These are phyloP conservation scores for Equus przewalskii DNA, from an alignment of 2,113 vertebrate species.

Conservation along the genomic window DNA sequence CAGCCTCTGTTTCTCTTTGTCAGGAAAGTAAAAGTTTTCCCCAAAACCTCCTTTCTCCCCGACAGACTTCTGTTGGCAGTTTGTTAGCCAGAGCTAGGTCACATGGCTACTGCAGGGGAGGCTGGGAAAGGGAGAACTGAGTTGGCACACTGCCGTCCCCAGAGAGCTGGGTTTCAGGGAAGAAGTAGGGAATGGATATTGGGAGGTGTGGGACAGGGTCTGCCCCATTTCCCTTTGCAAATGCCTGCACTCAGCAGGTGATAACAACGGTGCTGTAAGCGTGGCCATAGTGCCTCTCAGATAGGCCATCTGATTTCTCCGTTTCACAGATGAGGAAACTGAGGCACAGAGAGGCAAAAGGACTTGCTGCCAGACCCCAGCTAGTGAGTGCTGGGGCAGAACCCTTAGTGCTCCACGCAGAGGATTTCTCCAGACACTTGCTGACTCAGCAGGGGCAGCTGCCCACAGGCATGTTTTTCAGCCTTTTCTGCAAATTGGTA, in stretches of 20 bases:
- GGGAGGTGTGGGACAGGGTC: neutral
- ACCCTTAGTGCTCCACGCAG: neutral
- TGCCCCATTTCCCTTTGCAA: neutral
- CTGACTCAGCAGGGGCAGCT: neutral
- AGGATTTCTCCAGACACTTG: neutral
- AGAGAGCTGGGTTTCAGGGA: neutral
- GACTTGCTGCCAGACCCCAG: neutral
- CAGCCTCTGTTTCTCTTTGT: neutral
- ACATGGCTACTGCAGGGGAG: neutral
- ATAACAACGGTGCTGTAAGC: accelerated
- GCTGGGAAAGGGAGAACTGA: neutral
- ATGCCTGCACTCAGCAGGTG: neutral
- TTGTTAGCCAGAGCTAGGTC: neutral
- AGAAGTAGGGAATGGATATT: neutral
- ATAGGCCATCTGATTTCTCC: neutral
- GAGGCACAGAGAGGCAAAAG: neutral
- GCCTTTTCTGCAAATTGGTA: neutral
- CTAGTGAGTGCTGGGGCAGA: neutral
- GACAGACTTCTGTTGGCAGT: neutral
- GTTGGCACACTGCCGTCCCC: neutral
- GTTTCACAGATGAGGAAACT: neutral
- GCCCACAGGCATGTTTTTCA: neutral
- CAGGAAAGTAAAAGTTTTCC: neutral
- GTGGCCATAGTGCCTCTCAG: neutral
- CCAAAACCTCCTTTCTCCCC: neutral